Conservation (phyloP, 1,140 invertebrate genomes). For the Adelges cooleyi region DNA sequence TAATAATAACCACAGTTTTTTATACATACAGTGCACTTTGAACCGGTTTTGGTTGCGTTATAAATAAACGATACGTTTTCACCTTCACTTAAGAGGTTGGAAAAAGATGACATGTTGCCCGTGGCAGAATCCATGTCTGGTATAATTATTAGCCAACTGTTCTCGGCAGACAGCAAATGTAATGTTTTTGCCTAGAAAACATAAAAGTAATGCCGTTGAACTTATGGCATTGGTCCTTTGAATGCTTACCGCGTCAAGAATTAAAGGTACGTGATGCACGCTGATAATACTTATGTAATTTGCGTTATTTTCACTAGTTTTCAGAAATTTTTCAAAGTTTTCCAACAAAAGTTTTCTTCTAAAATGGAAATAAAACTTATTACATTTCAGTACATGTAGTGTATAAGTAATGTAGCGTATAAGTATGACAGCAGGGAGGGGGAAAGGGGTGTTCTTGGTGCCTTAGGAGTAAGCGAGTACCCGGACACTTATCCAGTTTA, state of each 20-base stretch:
- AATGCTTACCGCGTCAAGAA: slow-evolving; percentile 46
- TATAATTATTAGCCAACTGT: slow-evolving; percentile 69
- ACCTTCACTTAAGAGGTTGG: slow-evolving; percentile 54
- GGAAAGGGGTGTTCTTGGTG: no score
- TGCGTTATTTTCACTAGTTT: background rate
- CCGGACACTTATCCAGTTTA: no score
- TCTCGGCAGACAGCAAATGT: slow-evolving; percentile 52
- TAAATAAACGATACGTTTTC: slow-evolving; percentile 71
- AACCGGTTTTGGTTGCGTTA: slow-evolving; percentile 48
- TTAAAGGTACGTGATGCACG: slow-evolving; percentile 48
- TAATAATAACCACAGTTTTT: no score
- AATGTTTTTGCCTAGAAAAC: slow-evolving; percentile 47
- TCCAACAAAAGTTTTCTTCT: slow-evolving; percentile 20
- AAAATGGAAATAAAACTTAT: background rate
- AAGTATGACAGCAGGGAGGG: no score
- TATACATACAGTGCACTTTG: slow-evolving; percentile 44
- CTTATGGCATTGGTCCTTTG: no score
- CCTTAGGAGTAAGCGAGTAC: no score
- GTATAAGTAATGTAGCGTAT: no score
- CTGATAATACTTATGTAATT: slow-evolving; percentile 37
- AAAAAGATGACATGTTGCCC: slow-evolving; percentile 43
- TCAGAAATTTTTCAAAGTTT: slow-evolving; percentile 4
- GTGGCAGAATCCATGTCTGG: slow-evolving; percentile 45
- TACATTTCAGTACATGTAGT: no score
- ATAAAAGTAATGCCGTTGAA: no score